Percentiles rank a stretch among this genome's conserved stretches.
phyloP scores from a whole-genome alignment of 1,140 invertebrate genomes.

The Vanessa atalanta region DNA sequence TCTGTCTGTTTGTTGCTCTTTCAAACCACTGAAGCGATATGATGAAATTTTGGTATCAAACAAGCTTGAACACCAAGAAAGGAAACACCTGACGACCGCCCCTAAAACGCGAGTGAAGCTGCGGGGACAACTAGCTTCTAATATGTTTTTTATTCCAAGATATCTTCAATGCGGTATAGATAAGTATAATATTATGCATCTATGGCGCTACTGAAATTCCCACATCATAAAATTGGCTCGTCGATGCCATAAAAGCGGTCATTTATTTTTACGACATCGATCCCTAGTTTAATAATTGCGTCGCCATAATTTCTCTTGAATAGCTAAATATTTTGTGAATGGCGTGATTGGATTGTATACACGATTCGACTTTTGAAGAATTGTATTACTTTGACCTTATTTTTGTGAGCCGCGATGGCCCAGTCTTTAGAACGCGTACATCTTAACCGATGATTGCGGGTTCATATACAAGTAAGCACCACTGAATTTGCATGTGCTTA shows the following conservation, averaged over 20 bases:
- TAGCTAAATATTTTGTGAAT: slow-evolving; percentile 13
- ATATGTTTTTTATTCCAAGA: slow-evolving; percentile 4
- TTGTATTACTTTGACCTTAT: not conserved
- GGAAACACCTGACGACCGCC: too few relatives aligned
- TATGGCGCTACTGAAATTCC: slow-evolving; percentile 60
- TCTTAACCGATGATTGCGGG: too few relatives aligned
- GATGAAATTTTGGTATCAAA: too few relatives aligned
- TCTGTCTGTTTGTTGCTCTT: too few relatives aligned
- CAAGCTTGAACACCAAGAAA: too few relatives aligned
- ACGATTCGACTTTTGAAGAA: not conserved
- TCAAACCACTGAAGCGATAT: too few relatives aligned
- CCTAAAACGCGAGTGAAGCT: too few relatives aligned
- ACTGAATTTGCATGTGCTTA: too few relatives aligned
- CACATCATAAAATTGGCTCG: slow-evolving; percentile 69
- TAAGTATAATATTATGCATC: slow-evolving; percentile 59
- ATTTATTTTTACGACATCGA: slow-evolving; percentile 73
- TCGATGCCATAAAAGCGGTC: slow-evolving; percentile 60
- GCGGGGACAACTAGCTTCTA: not conserved
- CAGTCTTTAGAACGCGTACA: too few relatives aligned
- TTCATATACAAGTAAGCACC: too few relatives aligned
- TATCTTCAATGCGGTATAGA: slow-evolving; percentile 33
- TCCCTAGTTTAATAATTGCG: slow-evolving; percentile 66
- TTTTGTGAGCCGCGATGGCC: not conserved
- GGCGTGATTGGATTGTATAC: slow-evolving; percentile 10
- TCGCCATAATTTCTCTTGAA: slow-evolving; percentile 50